These are phyloP conservation scores for Thelaira solivaga DNA, from an alignment of 2,888 invertebrate species.

Conservation along the genomic window DNA sequence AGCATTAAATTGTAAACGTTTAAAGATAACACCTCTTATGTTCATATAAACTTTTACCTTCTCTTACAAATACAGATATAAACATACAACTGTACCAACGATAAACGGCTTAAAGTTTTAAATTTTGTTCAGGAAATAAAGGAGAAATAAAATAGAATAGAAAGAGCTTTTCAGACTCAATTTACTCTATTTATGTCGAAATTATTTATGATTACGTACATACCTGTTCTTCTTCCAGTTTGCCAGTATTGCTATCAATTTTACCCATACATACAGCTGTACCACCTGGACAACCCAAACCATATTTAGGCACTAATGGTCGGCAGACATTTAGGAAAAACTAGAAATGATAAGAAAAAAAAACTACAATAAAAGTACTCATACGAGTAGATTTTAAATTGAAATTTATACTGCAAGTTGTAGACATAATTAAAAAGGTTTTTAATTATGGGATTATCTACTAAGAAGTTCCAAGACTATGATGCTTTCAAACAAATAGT, in stretches of 20 bases:
- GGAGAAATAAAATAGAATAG: not conserved
- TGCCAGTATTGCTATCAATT: conserved; percentile 68
- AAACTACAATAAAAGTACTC: conserved; percentile 21
- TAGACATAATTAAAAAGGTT: conserved; percentile 27
- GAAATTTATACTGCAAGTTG: too few relatives aligned
- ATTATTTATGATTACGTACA: conserved; percentile 62
- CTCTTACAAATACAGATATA: not conserved
- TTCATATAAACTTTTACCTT: too few relatives aligned
- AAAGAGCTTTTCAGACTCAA: not conserved
- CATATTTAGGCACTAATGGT: conserved; percentile 75
- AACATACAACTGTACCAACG: not conserved
- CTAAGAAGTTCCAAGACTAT: too few relatives aligned
- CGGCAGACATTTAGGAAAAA: conserved; percentile 77
- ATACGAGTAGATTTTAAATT: conserved; percentile 36
- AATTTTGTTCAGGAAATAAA: conserved; percentile 10
- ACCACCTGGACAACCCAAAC: conserved; percentile 75
- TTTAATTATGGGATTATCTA: too few relatives aligned
- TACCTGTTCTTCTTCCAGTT: conserved; percentile 75
- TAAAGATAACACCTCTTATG: too few relatives aligned
- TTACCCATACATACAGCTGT: conserved; percentile 75
- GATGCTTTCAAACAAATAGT: too few relatives aligned
- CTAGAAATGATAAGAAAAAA: conserved; percentile 61
- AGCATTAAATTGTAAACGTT: too few relatives aligned
- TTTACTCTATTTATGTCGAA: not conserved
- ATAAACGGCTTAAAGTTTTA: conserved; percentile 53